Evolutionary conservation across 2,797 vertebrate species (phyloP), one percentile per base, ranked within the genome.

Genomic region (Enteromius treurensis): DNA sequence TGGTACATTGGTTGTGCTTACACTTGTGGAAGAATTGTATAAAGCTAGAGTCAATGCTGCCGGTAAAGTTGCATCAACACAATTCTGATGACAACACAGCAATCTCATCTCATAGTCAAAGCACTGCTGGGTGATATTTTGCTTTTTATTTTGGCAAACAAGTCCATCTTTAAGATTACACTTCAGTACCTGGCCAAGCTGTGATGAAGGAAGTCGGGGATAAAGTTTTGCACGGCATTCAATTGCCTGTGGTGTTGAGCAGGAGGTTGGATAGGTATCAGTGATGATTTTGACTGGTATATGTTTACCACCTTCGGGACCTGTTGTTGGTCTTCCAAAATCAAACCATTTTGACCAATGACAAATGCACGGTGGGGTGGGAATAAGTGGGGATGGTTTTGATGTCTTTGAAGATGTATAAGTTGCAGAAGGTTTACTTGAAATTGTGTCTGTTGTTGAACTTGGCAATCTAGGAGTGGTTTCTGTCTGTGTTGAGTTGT

Each of bases 71-170:
- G 60, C 45, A 0, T 29, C 23, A 17, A 21, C 26, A 37, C 69
- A 14, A 62, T 74, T 0, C 81, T 0, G 0, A 45, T 3, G 23
- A 78, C 88, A 90, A 45, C 90, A 90, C 45, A 82, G 74, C 3
- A 91, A 71, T 68, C n/a, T 51, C 3, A 91, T 86, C 34, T 91
- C 86, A 62, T 91, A 91, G 76, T 91, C 87, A 37, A 90, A 87
- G 80, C 90, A 91, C 1, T 85, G 14, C 32, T 79, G 60, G 3
- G 49, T 55, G 40, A 83, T n/a, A 0, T 78, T 85, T 86, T 91
- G 91, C 7, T 86, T 77, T 45, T 84, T 85, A 82, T 91, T 91
- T 5, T 64, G 15, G 42, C 90, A 91, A 26, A 85, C 29, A 34
- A 77, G 55, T 34, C 88, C 88, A 55, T 83, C 85, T n/a, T 62